Percentiles rank a stretch among this genome's conserved stretches.
phyloP scores from a whole-genome alignment of 2,888 invertebrate genomes.

The Prenolepis imparis region DNA sequence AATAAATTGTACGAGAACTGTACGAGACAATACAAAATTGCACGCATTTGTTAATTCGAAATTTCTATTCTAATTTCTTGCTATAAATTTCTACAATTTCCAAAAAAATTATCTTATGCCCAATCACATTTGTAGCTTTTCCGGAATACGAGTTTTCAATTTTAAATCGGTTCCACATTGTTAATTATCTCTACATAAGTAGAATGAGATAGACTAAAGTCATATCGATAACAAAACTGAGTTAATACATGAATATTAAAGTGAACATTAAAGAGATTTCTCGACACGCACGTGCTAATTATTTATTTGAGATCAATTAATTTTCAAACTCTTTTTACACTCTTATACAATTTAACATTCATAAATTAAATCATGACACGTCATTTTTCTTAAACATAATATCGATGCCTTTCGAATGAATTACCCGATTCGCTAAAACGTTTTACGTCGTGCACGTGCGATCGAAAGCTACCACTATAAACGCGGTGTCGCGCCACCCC shows the following conservation, averaged over 20 bases:
- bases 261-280: background rate
- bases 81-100: background rate
- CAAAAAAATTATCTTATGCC: background rate
- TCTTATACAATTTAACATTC: background rate
- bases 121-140: background rate
- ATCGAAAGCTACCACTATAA: conserved; percentile 39
- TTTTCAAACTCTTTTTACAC: background rate
- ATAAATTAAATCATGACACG: no score
- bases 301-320: background rate
- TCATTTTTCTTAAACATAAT: background rate
- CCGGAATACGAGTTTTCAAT: background rate
- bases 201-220: background rate
- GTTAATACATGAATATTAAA: background rate
- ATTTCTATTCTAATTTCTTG: conserved; percentile 6
- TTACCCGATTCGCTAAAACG: background rate
- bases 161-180: conserved; percentile 13
- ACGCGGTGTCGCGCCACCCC: conserved; percentile 33
- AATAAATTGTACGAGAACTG: background rate
- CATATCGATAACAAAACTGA: conserved; percentile 11
- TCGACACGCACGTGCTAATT: background rate
- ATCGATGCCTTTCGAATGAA: background rate
- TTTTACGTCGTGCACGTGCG: conserved; percentile 8
- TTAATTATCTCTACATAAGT: background rate
- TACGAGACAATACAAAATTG: background rate
- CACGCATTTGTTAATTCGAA: background rate